A percentile compares a stretch with the other conserved stretches of the same genome.
Conservation (phyloP, 1,140 invertebrate genomes). For the Leguminivora glycinivorella region DNA sequence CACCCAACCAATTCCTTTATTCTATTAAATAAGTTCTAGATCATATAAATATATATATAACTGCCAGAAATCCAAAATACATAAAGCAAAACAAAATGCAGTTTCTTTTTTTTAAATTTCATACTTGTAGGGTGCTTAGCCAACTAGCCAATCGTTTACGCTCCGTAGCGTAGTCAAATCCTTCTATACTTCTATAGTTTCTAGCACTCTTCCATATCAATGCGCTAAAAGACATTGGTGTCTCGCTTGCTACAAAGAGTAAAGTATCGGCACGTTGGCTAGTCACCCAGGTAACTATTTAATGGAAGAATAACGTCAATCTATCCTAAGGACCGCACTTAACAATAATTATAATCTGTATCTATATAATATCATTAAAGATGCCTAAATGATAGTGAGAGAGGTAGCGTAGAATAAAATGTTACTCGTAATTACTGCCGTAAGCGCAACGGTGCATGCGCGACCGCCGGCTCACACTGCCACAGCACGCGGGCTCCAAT, state of each 20-base stretch:
- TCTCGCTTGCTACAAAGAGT: too few relatives aligned
- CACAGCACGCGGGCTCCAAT: conserved; percentile 62
- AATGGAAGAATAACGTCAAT: conserved; percentile 37
- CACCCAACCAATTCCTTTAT: conserved; percentile 46
- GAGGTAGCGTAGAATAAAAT: conserved; percentile 69
- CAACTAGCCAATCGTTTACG: too few relatives aligned
- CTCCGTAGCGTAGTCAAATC: too few relatives aligned
- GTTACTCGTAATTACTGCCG: conserved; percentile 53
- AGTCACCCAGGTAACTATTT: conserved; percentile 40
- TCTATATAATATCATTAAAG: conserved; percentile 60
- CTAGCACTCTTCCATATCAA: too few relatives aligned
- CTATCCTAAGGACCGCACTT: conserved; percentile 49
- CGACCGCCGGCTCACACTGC: conserved; percentile 56
- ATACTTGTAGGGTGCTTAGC: too few relatives aligned
- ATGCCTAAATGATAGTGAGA: conserved; percentile 72
- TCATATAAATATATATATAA: conserved; percentile 75
- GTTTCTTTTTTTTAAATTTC: conserved; percentile 29
- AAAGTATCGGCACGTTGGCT: too few relatives aligned
- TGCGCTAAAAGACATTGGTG: too few relatives aligned
- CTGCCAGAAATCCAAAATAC: conserved; percentile 38
- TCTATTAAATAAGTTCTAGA: conserved; percentile 75
- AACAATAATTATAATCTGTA: conserved; percentile 60
- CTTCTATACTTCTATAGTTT: too few relatives aligned
- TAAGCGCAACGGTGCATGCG: conserved; percentile 46
- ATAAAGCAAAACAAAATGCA: conserved; percentile 17